Conservation (phyloP, 2,888 invertebrate genomes). For the Arctia plantaginis region DNA sequence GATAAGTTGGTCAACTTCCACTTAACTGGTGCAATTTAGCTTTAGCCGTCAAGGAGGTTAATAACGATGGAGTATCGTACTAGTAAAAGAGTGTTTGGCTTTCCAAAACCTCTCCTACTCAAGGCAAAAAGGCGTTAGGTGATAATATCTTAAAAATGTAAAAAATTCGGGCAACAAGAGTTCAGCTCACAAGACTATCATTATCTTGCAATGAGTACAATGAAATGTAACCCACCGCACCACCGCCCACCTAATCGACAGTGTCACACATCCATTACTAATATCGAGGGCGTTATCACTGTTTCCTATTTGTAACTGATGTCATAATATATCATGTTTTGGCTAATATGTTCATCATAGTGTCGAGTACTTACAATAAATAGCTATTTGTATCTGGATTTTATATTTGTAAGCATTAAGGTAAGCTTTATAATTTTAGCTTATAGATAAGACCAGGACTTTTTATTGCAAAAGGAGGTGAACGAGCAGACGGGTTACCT, state of each 20-base stretch:
- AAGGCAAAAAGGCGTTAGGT: not conserved
- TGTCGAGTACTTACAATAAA: conserved; percentile 7
- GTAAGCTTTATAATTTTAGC: not conserved
- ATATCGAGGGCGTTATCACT: conserved; percentile 11
- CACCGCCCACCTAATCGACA: not conserved
- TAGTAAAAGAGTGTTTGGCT: not conserved
- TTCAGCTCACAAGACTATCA: not conserved
- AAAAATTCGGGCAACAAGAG: not conserved
- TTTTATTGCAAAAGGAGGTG: too few relatives aligned
- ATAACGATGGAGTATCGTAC: not conserved
- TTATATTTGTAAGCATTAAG: not conserved
- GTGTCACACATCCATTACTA: not conserved
- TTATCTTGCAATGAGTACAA: not conserved
- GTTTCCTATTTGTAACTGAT: not conserved
- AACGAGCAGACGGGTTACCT: too few relatives aligned
- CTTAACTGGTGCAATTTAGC: not conserved
- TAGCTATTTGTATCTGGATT: not conserved
- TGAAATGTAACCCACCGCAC: not conserved
- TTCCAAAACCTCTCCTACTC: not conserved
- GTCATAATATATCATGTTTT: conserved; percentile 19
- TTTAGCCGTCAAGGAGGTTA: not conserved
- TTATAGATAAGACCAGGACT: too few relatives aligned
- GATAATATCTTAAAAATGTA: not conserved
- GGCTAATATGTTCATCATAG: conserved; percentile 31
- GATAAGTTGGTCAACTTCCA: not conserved